phyloP scores from a whole-genome alignment of 2,113 vertebrate species.

The Mola mola region DNA sequence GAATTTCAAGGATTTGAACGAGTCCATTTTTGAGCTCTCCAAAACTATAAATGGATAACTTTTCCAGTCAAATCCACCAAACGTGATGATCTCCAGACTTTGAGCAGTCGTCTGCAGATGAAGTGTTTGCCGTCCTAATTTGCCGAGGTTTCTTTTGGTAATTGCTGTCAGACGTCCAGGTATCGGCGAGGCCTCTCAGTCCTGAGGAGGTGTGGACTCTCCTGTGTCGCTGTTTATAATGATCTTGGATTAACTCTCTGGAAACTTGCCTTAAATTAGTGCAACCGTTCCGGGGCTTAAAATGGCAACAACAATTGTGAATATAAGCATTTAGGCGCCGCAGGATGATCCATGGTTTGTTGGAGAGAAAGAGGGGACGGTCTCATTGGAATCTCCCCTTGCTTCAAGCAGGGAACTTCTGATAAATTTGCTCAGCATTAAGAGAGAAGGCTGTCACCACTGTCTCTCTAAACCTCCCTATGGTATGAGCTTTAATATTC shows the following conservation, averaged over 20 bases:
- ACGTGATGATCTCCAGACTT: conserved; percentile 66
- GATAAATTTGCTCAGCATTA: conserved; percentile 47
- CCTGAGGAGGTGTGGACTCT: conserved; percentile 67
- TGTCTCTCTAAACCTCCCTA: conserved; percentile 50
- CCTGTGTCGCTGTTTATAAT: conserved; percentile 48
- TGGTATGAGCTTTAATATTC: conserved; percentile 47
- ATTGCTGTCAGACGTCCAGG: conserved; percentile 76
- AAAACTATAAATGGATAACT: no score
- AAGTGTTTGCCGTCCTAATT: conserved; percentile 64
- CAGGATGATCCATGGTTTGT: conserved; percentile 51
- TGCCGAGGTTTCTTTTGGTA: conserved; percentile 64
- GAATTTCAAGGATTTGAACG: conserved; percentile 24
- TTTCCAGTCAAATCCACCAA: no score
- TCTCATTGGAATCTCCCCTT: conserved; percentile 56
- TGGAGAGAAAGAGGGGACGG: conserved; percentile 33
- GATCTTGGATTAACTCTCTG: conserved; percentile 38
- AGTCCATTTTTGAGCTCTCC: conserved; percentile 21
- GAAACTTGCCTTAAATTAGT: conserved; percentile 46
- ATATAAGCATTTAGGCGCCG: conserved; percentile 24
- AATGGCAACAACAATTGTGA: conserved; percentile 47
- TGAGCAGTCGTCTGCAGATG: conserved; percentile 43
- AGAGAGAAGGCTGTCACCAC: conserved; percentile 56
- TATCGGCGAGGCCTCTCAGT: conserved; percentile 51
- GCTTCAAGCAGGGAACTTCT: conserved; percentile 52
- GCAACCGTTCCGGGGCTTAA: conserved; percentile 31